A percentile compares a stretch with the other conserved stretches of the same genome.
phyloP scores from a whole-genome alignment of 2,113 vertebrate species.

The Psophia crepitans region DNA sequence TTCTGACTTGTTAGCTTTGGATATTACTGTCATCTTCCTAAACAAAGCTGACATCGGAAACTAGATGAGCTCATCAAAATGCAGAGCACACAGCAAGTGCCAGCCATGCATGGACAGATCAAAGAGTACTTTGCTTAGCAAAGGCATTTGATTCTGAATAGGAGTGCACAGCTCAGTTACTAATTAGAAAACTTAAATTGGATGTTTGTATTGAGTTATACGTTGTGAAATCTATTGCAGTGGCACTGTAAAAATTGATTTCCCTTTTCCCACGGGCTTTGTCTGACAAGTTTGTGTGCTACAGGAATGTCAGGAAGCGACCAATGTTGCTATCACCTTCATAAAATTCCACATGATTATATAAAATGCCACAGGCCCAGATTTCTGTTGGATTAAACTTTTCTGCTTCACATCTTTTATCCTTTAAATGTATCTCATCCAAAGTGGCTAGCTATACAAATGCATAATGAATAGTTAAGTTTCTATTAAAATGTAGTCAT shows the following conservation, averaged over 20 bases:
- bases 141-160: neutral
- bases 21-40: neutral
- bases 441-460: neutral
- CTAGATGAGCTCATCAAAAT: neutral
- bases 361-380: neutral
- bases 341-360: neutral
- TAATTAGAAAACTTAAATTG: neutral
- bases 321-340: neutral
- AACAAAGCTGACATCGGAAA: neutral
- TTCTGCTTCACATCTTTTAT: neutral
- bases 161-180: neutral
- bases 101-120: neutral
- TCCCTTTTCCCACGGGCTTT: neutral
- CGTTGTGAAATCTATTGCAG: neutral
- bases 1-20: neutral
- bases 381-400: neutral
- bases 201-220: neutral
- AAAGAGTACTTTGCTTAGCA: constrained; percentile 5
- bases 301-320: neutral
- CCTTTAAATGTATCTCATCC: neutral
- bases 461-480: neutral
- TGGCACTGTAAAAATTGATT: neutral
- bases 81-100: neutral
- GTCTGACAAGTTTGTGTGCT: neutral
- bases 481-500: neutral